phyloP scores from a whole-genome alignment of 2,888 invertebrate genomes.

The Synergus japonicus region DNA sequence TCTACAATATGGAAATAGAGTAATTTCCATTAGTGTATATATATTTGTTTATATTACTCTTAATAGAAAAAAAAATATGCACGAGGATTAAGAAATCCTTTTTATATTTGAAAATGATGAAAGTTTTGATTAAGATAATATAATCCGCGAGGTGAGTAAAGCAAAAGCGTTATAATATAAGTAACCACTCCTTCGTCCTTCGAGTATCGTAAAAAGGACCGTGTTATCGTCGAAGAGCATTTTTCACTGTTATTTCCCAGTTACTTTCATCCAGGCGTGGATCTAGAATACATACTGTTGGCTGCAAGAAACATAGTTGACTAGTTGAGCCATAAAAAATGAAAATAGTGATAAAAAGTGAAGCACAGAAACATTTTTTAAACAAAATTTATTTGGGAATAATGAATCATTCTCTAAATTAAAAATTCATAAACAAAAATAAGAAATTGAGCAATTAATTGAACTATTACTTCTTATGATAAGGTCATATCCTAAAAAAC shows the following conservation, averaged over 20 bases:
- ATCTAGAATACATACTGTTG: not conserved
- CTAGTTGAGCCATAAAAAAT: not conserved
- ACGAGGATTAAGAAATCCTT: not conserved
- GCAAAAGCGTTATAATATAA: constrained; percentile 10
- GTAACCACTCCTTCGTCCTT: not conserved
- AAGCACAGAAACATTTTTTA: not conserved
- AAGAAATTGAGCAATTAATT: no score
- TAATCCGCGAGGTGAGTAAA: constrained; percentile 11
- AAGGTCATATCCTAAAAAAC: not conserved
- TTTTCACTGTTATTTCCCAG: constrained; percentile 18
- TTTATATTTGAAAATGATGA: not conserved
- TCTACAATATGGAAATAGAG: not conserved
- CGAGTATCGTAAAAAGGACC: constrained; percentile 23
- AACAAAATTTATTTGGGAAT: not conserved
- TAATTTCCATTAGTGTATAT: not conserved
- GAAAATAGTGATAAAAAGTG: not conserved
- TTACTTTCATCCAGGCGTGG: not conserved
- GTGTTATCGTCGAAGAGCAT: constrained; percentile 2
- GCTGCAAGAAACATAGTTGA: constrained; percentile 6
- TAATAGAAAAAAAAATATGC: not conserved
- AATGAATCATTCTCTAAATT: not conserved
- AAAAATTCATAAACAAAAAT: not conserved
- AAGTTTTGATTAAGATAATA: not conserved
- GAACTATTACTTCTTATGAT: no score
- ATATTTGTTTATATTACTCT: not conserved